These are phyloP conservation scores for Lycophotia porphyrea DNA, from an alignment of 2,888 invertebrate genomes.

Conservation along the genomic window DNA sequence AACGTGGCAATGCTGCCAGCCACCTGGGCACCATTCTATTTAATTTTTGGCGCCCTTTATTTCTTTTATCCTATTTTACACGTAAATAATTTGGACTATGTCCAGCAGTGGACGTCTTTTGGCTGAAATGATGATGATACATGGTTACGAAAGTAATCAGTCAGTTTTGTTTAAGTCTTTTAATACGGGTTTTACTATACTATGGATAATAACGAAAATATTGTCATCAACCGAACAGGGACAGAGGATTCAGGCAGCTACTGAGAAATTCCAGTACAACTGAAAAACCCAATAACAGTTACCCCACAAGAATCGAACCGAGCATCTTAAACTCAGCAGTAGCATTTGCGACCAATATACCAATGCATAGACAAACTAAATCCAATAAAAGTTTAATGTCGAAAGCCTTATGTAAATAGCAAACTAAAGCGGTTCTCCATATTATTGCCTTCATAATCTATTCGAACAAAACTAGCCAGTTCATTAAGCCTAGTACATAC, in stretches of 20 bases:
- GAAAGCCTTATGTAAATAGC: not conserved
- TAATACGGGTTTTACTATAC: no score
- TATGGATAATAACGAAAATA: no score
- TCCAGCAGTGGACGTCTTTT: no score
- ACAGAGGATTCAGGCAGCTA: not conserved
- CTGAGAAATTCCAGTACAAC: no score
- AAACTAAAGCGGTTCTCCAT: not conserved
- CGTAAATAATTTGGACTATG: no score
- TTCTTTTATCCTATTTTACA: not conserved
- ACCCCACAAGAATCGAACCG: not conserved
- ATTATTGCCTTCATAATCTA: not conserved
- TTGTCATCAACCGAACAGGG: not conserved
- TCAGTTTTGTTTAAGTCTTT: no score
- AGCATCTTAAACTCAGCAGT: not conserved
- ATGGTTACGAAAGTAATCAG: no score
- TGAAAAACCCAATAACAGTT: not conserved
- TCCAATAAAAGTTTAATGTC: not conserved
- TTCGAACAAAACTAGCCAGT: not conserved
- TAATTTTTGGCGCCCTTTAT: not conserved
- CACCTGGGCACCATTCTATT: no score
- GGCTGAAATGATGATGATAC: no score
- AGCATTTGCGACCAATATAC: not conserved
- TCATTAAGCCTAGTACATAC: conserved; percentile 11
- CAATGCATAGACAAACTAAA: not conserved
- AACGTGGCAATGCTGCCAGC: no score